Evolutionary conservation across 64 coral and sea anemone genomes (phyloP).

Genomic region (Montipora sp.): DNA sequence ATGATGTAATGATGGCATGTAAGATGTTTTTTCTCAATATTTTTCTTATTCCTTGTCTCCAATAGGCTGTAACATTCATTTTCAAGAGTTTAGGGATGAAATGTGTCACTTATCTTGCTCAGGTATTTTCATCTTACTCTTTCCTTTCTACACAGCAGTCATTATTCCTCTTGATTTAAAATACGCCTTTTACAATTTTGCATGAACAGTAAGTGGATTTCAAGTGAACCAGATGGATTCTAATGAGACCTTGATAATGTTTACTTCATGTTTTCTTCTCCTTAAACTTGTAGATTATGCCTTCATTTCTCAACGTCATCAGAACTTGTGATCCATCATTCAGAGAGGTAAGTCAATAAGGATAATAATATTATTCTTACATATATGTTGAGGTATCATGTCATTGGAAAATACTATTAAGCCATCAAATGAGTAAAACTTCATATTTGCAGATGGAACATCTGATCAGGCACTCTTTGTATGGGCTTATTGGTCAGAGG

Average conservation of each 20-base stretch:
- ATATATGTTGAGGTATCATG: no score
- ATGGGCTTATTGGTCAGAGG: no score
- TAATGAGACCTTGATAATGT: not conserved
- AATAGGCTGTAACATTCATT: conserved; percentile 95
- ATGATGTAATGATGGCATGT: no score
- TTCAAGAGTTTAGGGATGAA: conserved; percentile 99
- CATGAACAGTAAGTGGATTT: not conserved
- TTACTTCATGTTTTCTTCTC: not conserved
- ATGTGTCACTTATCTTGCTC: conserved; percentile 92
- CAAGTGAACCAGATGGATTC: no score
- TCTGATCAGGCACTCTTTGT: no score
- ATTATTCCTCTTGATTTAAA: no score
- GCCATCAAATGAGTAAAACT: no score
- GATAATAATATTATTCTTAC: no score
- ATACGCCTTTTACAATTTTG: no score
- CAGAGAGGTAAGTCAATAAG: conserved; percentile 62
- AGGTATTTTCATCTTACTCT: conserved; percentile 34
- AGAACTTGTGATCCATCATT: conserved; percentile 94
- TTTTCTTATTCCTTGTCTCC: not conserved
- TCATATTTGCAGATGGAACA: no score
- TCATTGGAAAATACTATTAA: no score
- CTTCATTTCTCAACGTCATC: conserved; percentile 94
- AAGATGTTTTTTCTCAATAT: not conserved
- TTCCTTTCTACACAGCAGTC: no score
- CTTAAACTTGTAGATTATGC: conserved; percentile 86